Evolutionary conservation across 2,888 invertebrate genomes (phyloP).

Genomic region (Thymelicus acteon): DNA sequence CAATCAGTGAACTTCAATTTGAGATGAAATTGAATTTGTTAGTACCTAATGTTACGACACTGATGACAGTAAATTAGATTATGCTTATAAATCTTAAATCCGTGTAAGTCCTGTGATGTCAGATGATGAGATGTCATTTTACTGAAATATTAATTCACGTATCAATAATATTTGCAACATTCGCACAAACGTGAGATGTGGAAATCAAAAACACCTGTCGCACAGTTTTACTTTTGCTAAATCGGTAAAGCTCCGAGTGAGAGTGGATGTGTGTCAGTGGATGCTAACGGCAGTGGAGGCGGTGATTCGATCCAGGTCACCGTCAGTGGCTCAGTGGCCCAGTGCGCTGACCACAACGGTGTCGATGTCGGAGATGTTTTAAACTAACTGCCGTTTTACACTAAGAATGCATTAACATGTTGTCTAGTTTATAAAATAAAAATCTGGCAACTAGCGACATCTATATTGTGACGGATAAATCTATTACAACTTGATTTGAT

Average conservation of each 20-base stretch:
- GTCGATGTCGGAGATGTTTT: constrained; percentile 30
- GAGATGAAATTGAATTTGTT: too few relatives aligned
- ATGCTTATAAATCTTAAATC: too few relatives aligned
- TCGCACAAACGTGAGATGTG: background rate
- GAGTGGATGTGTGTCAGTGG: constrained; percentile 64
- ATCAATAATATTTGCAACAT: background rate
- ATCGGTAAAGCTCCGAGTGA: constrained; percentile 50
- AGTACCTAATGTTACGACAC: too few relatives aligned
- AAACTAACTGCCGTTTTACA: constrained; percentile 7
- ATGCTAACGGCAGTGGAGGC: constrained; percentile 53
- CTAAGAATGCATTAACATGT: background rate
- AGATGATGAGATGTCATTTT: too few relatives aligned
- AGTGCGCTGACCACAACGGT: constrained; percentile 51
- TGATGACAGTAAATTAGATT: too few relatives aligned
- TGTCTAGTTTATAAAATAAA: too few relatives aligned
- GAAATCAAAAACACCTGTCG: constrained; percentile 20
- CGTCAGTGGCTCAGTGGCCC: constrained; percentile 41
- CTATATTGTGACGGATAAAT: background rate
- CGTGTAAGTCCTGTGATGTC: too few relatives aligned
- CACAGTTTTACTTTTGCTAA: constrained; percentile 34
- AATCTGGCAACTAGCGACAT: background rate
- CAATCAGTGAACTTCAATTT: too few relatives aligned
- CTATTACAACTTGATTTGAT: background rate
- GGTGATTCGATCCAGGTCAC: constrained; percentile 76
- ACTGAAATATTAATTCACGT: background rate